Conservation (phyloP, 2,888 invertebrate genomes). For the Linnaemya vulpina region DNA sequence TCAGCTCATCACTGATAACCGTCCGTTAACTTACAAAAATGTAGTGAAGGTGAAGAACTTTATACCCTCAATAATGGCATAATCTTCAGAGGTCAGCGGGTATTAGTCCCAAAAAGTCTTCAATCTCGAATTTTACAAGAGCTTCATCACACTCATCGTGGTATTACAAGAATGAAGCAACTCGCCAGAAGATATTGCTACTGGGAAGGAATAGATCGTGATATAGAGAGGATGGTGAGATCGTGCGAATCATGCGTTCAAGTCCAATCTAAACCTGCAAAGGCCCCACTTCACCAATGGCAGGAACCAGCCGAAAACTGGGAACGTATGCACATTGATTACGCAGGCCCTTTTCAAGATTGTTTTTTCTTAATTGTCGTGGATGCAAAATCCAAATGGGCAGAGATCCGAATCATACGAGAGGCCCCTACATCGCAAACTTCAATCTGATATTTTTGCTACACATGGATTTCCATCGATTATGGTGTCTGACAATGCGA, state of each 20-base stretch:
- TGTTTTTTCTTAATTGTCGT: conserved; percentile 33
- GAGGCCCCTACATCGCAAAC: conserved; percentile 30
- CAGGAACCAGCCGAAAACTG: background rate
- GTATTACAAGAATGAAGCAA: too few relatives aligned
- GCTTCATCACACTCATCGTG: background rate
- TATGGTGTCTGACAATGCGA: conserved; percentile 44
- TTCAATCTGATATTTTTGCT: too few relatives aligned
- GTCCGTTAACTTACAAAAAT: background rate
- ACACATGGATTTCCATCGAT: conserved; percentile 43
- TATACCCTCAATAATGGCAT: too few relatives aligned
- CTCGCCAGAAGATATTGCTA: too few relatives aligned
- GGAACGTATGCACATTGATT: background rate
- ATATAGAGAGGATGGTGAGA: too few relatives aligned
- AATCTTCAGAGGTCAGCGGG: too few relatives aligned
- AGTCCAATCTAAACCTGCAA: background rate
- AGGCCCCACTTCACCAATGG: background rate
- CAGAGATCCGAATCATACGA: background rate
- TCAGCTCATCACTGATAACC: background rate
- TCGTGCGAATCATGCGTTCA: background rate
- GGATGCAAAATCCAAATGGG: conserved; percentile 43
- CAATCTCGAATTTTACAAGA: background rate
- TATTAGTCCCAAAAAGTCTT: background rate
- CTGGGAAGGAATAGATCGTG: too few relatives aligned
- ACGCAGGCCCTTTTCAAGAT: conserved; percentile 14
- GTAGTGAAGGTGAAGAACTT: background rate